These are phyloP conservation scores for Myotis myotis DNA, from an alignment of 2,797 vertebrate species.

Conservation along the genomic window DNA sequence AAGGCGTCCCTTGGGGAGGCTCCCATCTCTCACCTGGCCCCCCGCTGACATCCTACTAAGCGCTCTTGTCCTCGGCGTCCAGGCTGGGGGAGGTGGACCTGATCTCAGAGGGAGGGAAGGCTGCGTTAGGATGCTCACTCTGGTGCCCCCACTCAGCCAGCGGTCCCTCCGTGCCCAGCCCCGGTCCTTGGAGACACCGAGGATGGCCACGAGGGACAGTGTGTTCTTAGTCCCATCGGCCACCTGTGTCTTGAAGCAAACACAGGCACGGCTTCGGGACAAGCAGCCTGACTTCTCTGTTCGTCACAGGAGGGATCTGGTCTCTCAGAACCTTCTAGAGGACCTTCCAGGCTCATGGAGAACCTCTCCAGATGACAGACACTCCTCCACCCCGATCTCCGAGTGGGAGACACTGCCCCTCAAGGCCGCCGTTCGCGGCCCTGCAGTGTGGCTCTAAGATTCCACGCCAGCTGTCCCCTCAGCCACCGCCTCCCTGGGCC, in stretches of 20 bases:
- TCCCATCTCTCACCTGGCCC: neutral
- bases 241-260: neutral
- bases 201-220: rapidly evolving
- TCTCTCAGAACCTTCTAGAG: neutral
- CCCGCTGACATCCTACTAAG: too few species aligned
- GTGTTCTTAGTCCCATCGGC: rapidly evolving
- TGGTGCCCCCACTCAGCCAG: rapidly evolving
- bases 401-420: too few species aligned
- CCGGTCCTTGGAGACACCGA: rapidly evolving
- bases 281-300: neutral
- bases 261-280: neutral
- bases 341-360: neutral
- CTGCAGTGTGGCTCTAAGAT: neutral
- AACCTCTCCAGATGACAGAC: neutral
- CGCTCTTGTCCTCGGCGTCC: neutral
- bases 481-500: neutral
- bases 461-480: neutral
- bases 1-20: too few species aligned
- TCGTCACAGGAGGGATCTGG: neutral
- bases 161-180: rapidly evolving
- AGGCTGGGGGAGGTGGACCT: neutral
- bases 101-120: neutral
- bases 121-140: too few species aligned
- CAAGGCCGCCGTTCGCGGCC: too few species aligned
- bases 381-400: neutral